Evolutionary conservation across 2,113 vertebrate genomes (phyloP).

Genomic region (Guaruba guarouba): DNA sequence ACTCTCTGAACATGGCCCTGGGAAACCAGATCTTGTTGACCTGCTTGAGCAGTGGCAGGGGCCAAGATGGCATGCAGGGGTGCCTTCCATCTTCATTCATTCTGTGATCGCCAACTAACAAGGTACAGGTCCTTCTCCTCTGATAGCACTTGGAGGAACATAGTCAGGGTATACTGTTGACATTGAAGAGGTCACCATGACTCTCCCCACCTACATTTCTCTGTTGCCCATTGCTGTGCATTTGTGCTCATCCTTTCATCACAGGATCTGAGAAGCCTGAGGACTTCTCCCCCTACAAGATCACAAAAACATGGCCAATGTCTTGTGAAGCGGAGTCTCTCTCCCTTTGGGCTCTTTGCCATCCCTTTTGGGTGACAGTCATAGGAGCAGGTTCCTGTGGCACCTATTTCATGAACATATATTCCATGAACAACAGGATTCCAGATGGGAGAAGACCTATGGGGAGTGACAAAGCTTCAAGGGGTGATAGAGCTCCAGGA

Average conservation of each 20-base stretch:
- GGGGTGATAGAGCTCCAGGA: neutral
- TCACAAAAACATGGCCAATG: neutral
- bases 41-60: neutral
- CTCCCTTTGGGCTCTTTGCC: neutral
- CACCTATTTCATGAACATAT: neutral
- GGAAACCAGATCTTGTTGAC: neutral
- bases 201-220: too few relatives aligned
- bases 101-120: neutral
- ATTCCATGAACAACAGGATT: too few relatives aligned
- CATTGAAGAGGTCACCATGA: neutral
- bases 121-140: neutral
- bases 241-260: neutral
- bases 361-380: rapidly evolving
- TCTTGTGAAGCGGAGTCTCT: neutral
- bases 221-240: neutral
- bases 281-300: neutral
- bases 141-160: neutral
- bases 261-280: neutral
- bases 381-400: neutral
- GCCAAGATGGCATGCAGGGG: neutral
- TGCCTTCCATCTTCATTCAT: neutral
- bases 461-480: rapidly evolving
- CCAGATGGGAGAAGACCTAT: neutral
- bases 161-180: neutral
- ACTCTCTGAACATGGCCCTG: rapidly evolving